phyloP scores from a whole-genome alignment of 1,140 invertebrate species.

The Brachystomella parvula region DNA sequence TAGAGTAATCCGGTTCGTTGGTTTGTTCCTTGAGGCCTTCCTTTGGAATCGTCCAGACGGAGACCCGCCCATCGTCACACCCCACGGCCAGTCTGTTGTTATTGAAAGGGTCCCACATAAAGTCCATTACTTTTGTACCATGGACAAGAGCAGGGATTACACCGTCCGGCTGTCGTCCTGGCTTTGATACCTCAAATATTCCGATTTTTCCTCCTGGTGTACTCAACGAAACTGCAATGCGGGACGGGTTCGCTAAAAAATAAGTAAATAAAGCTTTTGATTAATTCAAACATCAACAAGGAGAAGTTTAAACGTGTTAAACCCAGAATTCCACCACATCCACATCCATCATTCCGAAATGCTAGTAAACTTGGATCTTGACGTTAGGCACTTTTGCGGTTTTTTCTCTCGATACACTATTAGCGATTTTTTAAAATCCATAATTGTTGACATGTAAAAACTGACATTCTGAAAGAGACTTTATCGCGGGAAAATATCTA shows the following conservation, averaged over 20 bases:
- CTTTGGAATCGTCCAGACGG: constrained; percentile 69
- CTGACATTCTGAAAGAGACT: too few species aligned
- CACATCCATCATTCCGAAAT: too few species aligned
- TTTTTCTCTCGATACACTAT: too few species aligned
- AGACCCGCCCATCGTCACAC: constrained; percentile 82
- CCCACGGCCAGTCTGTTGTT: constrained; percentile 66
- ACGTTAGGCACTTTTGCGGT: too few species aligned
- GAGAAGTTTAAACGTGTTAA: constrained; percentile 10
- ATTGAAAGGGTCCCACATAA: constrained; percentile 87
- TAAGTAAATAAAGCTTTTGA: neutral
- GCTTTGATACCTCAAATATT: constrained; percentile 71
- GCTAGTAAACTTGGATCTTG: too few species aligned
- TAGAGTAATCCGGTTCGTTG: constrained; percentile 52
- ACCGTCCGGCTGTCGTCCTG: constrained; percentile 67
- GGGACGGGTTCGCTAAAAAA: constrained; percentile 63
- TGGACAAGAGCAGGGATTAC: constrained; percentile 79
- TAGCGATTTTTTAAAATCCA: too few species aligned
- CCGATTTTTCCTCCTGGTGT: constrained; percentile 83
- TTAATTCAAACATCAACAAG: constrained; percentile 1
- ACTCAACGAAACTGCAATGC: constrained; percentile 76
- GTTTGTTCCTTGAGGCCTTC: constrained; percentile 64
- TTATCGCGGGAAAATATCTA: too few species aligned
- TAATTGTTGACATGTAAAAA: too few species aligned
- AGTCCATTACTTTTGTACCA: constrained; percentile 80
- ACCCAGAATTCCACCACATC: too few species aligned